phyloP scores from a whole-genome alignment of 2,888 invertebrate genomes.

The Geophilus truncorum region DNA sequence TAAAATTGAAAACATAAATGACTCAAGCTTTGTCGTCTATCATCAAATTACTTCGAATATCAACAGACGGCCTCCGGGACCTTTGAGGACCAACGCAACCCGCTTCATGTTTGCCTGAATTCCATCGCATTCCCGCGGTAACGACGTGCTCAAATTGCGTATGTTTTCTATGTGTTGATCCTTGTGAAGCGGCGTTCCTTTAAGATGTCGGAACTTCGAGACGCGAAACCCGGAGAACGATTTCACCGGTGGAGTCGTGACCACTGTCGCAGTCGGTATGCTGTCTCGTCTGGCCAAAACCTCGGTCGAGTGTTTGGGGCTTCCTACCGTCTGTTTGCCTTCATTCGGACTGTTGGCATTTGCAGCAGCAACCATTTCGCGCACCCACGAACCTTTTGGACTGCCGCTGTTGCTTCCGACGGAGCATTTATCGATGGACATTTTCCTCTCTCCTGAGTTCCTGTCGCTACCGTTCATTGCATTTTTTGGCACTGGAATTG shows the following conservation, averaged over 20 bases:
- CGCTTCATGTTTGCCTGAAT: constrained; percentile 83
- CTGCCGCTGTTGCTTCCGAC: not conserved
- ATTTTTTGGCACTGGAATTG: not conserved
- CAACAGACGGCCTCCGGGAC: constrained; percentile 84
- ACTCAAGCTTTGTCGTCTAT: not conserved
- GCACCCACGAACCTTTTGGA: not conserved
- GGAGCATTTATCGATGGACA: not conserved
- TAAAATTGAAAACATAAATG: constrained; percentile 8
- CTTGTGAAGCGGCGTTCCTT: constrained; percentile 84
- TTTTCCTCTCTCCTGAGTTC: not conserved
- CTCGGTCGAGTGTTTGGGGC: not conserved
- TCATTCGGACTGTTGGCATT: not conserved
- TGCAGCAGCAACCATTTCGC: not conserved
- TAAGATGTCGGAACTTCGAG: constrained; percentile 87
- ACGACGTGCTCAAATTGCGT: constrained; percentile 80
- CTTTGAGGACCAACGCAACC: constrained; percentile 83
- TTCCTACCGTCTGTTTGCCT: not conserved
- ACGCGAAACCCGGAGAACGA: constrained; percentile 60
- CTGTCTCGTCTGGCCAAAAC: not conserved
- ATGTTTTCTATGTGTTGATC: constrained; percentile 88
- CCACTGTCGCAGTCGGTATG: not conserved
- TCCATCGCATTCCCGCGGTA: constrained; percentile 90
- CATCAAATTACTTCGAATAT: constrained; percentile 61
- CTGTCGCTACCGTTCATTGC: not conserved
- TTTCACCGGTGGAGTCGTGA: not conserved